Base-by-base conservation (phyloP, 2,797 vertebrate genomes). In the Morus bassanus region DNA sequence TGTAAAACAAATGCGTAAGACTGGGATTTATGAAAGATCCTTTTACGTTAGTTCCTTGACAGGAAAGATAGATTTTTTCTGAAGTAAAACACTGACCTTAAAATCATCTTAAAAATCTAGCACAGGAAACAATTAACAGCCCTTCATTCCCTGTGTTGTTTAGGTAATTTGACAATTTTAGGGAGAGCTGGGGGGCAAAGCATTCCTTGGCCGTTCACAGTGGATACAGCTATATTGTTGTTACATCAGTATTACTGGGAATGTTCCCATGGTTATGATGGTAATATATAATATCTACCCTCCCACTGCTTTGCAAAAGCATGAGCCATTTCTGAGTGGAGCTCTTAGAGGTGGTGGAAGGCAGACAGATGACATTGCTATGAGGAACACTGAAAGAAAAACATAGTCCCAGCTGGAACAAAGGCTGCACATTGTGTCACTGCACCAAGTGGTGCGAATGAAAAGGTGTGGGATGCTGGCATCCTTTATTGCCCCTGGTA, bases 1-100 rank as follows among this genome's bases (percentile, higher is more conserved):
- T 94, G 81, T 85, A 95, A 96, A 96, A 91, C 90, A 95, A 89
- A 93, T 48, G 75, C 18, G 0, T 72, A 64, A 85, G 35, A 67
- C 30, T 48, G 74, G 48, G 74, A 82, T 82, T 96, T 91, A 95
- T 65, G 78, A 96, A 74, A 27, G 75, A 87, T 89, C 50, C 10
- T 92, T 95, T 94, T 30, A 79, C 30, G 43, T 61, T 28, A 68
- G 28, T 33, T 85, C 50, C 63, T 72, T 75, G 80, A 90, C 33
- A 83, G 75, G 51, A 73, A 83, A 75, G 51, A 54, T 7, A 63
- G 39, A 53, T n/a, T 74, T 87, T 57, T 81, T 43, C 70, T 89
- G 27, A 85, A 89, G 22, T 69, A 92, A 82, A 94, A 89, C 43
- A 69, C 3, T 83, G 81, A 85, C 50, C 57, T 54, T 59, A 78